Percentiles rank a stretch among this genome's conserved stretches.
These are phyloP conservation scores for Amblyopsis rosae DNA, from an alignment of 2,113 vertebrate species.

Conservation along the genomic window DNA sequence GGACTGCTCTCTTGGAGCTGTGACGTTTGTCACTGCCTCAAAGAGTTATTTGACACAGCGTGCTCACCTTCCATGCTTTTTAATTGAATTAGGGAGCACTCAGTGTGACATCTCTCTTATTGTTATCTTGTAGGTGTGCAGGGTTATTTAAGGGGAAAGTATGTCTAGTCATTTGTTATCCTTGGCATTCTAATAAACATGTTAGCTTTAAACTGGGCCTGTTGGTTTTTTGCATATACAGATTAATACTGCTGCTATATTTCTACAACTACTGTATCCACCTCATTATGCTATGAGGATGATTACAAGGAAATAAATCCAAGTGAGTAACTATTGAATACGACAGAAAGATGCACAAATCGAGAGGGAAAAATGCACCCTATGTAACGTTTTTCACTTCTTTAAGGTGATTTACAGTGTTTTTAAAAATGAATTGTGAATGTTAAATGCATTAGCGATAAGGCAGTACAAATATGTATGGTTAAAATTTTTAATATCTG, in stretches of 20 bases:
- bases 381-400: not conserved
- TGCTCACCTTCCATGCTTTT: slow-evolving; percentile 55
- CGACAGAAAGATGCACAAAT: slow-evolving; percentile 6
- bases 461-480: not conserved
- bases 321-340: slow-evolving; percentile 4
- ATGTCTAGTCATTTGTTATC: slow-evolving; percentile 69
- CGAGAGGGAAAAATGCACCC: slow-evolving; percentile 6
- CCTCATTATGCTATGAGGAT: slow-evolving; percentile 66
- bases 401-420: not conserved
- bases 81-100: slow-evolving; percentile 66
- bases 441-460: not conserved
- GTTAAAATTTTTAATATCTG: slow-evolving; percentile 10
- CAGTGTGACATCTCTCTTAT: slow-evolving; percentile 55
- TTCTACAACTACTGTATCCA: slow-evolving; percentile 39
- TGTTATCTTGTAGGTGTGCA: slow-evolving; percentile 67
- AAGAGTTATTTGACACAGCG: slow-evolving; percentile 47
- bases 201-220: slow-evolving; percentile 55
- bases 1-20: slow-evolving; percentile 28
- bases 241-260: slow-evolving; percentile 61
- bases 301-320: slow-evolving; percentile 52
- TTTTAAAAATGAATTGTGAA: slow-evolving; percentile 9
- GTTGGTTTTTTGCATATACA: slow-evolving; percentile 43
- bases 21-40: slow-evolving; percentile 53
- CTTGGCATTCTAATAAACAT: slow-evolving; percentile 68
- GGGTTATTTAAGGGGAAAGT: slow-evolving; percentile 62